Evolutionary conservation across 1,140 invertebrate species (phyloP).

Genomic region (Atta texana): DNA sequence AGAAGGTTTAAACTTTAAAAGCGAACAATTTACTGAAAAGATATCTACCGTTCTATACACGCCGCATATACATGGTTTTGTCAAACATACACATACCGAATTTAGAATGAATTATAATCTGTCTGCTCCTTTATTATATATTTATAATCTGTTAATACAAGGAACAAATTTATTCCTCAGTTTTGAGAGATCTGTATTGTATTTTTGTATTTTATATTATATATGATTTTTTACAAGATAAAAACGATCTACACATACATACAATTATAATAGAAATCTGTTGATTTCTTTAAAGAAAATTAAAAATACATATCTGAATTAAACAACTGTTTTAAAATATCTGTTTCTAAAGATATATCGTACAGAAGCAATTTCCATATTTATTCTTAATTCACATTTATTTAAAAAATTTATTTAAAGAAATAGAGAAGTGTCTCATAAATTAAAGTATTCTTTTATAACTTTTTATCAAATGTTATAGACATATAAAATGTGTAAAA

Average conservation of each 20-base stretch:
- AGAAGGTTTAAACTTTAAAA: constrained; percentile 64
- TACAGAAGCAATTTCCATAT: too few relatives aligned
- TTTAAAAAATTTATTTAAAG: too few relatives aligned
- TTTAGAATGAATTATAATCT: constrained; percentile 44
- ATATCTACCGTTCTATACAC: constrained; percentile 51
- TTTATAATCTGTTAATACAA: constrained; percentile 64
- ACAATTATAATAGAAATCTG: neutral
- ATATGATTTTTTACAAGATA: neutral
- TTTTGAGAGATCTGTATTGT: neutral
- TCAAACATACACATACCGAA: constrained; percentile 55
- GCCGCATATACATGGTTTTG: neutral
- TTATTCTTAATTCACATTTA: too few relatives aligned
- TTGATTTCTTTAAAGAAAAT: neutral
- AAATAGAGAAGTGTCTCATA: too few relatives aligned
- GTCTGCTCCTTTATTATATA: too few relatives aligned
- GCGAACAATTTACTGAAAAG: constrained; percentile 51
- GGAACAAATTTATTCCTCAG: constrained; percentile 35
- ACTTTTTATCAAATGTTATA: neutral
- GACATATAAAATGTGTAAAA: neutral
- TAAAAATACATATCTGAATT: neutral
- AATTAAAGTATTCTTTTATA: too few relatives aligned
- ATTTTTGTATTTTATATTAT: neutral
- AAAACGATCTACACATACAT: neutral
- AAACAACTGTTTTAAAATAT: neutral
- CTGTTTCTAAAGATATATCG: neutral